These are phyloP conservation scores for Phalloptychus januarius DNA, from an alignment of 2,797 vertebrate species.

Conservation along the genomic window DNA sequence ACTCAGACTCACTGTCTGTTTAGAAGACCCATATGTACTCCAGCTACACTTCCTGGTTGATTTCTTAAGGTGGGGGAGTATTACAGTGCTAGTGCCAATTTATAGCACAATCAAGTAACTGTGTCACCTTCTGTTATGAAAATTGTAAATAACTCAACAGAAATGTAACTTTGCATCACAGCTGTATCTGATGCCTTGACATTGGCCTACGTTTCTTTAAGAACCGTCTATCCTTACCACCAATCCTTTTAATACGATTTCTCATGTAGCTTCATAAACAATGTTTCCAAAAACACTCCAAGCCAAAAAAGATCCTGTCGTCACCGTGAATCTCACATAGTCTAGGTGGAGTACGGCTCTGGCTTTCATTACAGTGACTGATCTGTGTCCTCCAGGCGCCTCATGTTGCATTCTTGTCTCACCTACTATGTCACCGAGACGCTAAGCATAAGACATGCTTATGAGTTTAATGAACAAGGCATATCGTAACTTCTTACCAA, in stretches of 20 bases:
- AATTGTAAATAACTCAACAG: no score
- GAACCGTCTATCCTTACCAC: background rate
- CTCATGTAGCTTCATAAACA: background rate
- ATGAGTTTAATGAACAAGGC: background rate
- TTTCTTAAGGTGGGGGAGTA: background rate
- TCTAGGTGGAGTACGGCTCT: no score
- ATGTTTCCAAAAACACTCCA: background rate
- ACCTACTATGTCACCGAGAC: background rate
- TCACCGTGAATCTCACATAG: background rate
- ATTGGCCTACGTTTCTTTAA: no score
- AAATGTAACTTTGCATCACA: no score
- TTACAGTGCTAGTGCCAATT: no score
- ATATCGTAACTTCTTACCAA: background rate
- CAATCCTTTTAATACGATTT: background rate
- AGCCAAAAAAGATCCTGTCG: background rate
- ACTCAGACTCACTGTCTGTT: background rate
- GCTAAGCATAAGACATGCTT: background rate
- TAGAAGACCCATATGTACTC: background rate
- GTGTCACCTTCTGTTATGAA: no score
- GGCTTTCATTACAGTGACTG: background rate
- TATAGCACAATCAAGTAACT: no score
- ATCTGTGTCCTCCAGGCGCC: background rate
- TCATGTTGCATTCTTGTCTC: background rate
- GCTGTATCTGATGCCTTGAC: no score
- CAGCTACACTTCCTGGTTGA: background rate